Evolutionary conservation across 2,113 vertebrate genomes (phyloP).

Genomic region (Diphyllodes magnificus): DNA sequence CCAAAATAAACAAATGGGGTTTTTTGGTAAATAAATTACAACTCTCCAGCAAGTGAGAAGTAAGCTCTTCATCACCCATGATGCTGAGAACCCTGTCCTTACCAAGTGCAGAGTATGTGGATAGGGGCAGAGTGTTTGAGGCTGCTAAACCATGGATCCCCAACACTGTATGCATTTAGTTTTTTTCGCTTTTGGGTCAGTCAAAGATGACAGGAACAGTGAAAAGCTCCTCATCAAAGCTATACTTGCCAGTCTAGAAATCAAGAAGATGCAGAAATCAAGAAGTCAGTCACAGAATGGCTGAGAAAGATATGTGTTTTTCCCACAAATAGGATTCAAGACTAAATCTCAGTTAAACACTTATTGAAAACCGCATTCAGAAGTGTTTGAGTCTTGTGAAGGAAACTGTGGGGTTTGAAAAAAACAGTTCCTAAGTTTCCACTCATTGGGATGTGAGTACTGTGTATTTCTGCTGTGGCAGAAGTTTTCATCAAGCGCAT

Average conservation of each 20-base stretch:
- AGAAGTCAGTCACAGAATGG: background rate
- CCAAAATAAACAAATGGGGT: rapidly evolving
- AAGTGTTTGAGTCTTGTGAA: background rate
- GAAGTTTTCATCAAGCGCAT: background rate
- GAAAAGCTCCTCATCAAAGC: background rate
- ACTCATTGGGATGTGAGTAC: background rate
- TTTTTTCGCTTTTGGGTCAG: background rate
- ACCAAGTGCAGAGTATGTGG: background rate
- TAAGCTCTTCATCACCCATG: background rate
- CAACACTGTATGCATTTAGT: background rate
- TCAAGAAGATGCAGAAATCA: background rate
- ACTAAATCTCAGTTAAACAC: background rate
- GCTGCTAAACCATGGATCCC: background rate
- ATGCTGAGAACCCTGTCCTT: background rate
- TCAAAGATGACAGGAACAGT: background rate
- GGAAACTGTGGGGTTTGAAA: background rate
- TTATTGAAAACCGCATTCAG: background rate
- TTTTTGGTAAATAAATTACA: background rate
- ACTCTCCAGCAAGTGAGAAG: background rate
- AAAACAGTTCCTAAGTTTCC: background rate
- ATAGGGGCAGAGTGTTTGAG: background rate
- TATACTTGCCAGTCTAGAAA: background rate
- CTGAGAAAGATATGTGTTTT: background rate
- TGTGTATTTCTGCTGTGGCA: background rate
- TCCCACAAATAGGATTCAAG: background rate